A percentile compares a stretch with the other conserved stretches of the same genome.
Conservation (phyloP, 2,113 vertebrate genomes). For the Paraplagusia blochii region DNA sequence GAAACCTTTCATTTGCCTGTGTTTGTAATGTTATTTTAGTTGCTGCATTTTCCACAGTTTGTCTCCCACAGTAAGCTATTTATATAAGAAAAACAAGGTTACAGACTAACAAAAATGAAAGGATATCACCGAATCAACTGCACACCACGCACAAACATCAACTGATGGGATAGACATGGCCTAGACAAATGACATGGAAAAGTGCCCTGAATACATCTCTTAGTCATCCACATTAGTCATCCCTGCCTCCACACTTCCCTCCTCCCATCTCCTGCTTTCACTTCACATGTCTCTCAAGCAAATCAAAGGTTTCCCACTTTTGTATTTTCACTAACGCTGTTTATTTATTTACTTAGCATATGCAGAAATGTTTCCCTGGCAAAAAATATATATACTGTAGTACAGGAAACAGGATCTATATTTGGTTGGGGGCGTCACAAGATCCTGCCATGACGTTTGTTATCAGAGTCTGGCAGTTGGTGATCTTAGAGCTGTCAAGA, state of each 20-base stretch:
- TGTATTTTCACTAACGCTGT: background rate
- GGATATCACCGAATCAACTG: background rate
- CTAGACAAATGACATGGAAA: slow-evolving; percentile 48
- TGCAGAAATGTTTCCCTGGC: no score
- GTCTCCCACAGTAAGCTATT: background rate
- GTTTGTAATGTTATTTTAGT: no score
- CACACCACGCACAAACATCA: slow-evolving; percentile 44
- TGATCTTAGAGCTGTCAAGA: slow-evolving; percentile 29
- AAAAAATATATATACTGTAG: no score
- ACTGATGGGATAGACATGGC: slow-evolving; percentile 20
- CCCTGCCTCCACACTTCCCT: slow-evolving; percentile 24
- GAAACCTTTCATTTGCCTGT: no score
- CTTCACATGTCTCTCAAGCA: slow-evolving; percentile 42
- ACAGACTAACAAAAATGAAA: background rate
- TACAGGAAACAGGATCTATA: slow-evolving; percentile 2
- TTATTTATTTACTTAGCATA: no score
- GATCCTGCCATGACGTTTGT: slow-evolving; percentile 3
- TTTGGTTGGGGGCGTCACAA: slow-evolving; percentile 24
- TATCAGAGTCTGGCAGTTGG: slow-evolving; percentile 12
- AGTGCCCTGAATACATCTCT: slow-evolving; percentile 35
- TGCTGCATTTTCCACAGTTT: no score
- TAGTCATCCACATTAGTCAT: slow-evolving; percentile 63
- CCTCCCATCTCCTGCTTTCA: slow-evolving; percentile 47
- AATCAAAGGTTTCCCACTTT: slow-evolving; percentile 25
- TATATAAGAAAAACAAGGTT: background rate